Evolutionary conservation across 2,888 invertebrate species (phyloP).

Genomic region (Platycheirus albimanus): DNA sequence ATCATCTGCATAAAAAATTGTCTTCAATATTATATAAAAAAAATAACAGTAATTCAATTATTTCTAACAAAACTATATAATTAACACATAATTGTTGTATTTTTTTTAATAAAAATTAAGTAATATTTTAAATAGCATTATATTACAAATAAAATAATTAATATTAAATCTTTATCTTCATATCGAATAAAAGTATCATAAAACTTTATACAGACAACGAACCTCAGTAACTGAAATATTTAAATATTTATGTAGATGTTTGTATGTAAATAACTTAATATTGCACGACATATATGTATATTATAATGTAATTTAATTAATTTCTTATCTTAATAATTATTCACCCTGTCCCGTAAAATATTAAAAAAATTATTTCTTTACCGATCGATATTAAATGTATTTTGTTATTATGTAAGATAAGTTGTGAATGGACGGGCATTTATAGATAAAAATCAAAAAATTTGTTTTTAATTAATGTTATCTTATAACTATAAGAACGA

Average conservation of each 20-base stretch:
- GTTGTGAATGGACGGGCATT: constrained; percentile 70
- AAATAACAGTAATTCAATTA: constrained; percentile 57
- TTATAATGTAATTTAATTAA: constrained; percentile 39
- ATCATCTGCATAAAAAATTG: constrained; percentile 41
- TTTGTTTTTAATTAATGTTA: constrained; percentile 13
- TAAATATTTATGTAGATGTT: constrained; percentile 18
- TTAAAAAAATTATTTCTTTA: constrained; percentile 68
- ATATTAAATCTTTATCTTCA: constrained; percentile 32
- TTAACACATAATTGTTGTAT: constrained; percentile 43
- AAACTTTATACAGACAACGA: constrained; percentile 53
- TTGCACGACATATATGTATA: constrained; percentile 67
- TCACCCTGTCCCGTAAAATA: constrained; percentile 71
- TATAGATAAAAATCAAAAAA: constrained; percentile 54
- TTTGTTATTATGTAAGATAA: constrained; percentile 49
- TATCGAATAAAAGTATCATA: constrained; percentile 2
- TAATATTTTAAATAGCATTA: constrained; percentile 50
- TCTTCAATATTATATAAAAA: constrained; percentile 56
- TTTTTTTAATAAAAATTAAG: constrained; percentile 46
- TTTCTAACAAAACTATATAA: constrained; percentile 56
- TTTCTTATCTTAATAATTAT: constrained; percentile 43
- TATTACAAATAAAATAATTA: constrained; percentile 41
- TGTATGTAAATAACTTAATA: constrained; percentile 63
- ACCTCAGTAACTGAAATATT: constrained; percentile 45
- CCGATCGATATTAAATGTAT: constrained; percentile 66
- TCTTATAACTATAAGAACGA: constrained; percentile 33